Conservation (phyloP, 2,113 vertebrate genomes). For the Platysteira castanea region DNA sequence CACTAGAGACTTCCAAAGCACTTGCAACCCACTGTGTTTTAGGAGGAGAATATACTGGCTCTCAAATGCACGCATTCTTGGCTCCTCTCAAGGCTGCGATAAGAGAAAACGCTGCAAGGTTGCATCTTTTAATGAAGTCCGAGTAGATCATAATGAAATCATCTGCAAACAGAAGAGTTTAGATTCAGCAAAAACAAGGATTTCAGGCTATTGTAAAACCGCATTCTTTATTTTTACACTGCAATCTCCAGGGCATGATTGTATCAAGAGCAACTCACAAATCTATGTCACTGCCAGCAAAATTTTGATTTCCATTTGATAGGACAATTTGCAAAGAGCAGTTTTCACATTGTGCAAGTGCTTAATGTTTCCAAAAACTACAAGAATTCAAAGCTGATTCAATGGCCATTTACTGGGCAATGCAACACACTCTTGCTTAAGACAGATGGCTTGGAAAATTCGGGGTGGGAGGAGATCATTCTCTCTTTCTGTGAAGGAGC, state of each 20-base stretch:
- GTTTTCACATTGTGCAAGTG: background rate
- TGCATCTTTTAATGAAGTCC: conserved; percentile 19
- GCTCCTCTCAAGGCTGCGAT: background rate
- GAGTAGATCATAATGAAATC: background rate
- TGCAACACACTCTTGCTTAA: background rate
- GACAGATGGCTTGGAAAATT: background rate
- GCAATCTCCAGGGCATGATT: background rate
- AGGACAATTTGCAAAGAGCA: conserved; percentile 28
- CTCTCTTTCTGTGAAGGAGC: background rate
- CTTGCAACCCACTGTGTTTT: background rate
- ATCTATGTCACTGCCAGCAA: conserved; percentile 21
- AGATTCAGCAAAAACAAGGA: conserved; percentile 6
- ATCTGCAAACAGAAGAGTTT: background rate
- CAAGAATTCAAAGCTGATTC: background rate
- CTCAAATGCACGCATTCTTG: background rate
- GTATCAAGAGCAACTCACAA: background rate
- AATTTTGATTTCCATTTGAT: conserved; percentile 38
- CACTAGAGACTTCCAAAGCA: conserved; percentile 37
- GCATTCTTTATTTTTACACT: background rate
- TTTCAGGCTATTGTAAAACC: background rate
- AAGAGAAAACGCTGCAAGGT: background rate
- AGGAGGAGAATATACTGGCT: background rate
- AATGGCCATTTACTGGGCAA: background rate
- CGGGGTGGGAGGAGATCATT: background rate
- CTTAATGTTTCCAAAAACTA: background rate